Conservation (phyloP, 2,797 vertebrate species). For the Leucoraja ocellata region DNA sequence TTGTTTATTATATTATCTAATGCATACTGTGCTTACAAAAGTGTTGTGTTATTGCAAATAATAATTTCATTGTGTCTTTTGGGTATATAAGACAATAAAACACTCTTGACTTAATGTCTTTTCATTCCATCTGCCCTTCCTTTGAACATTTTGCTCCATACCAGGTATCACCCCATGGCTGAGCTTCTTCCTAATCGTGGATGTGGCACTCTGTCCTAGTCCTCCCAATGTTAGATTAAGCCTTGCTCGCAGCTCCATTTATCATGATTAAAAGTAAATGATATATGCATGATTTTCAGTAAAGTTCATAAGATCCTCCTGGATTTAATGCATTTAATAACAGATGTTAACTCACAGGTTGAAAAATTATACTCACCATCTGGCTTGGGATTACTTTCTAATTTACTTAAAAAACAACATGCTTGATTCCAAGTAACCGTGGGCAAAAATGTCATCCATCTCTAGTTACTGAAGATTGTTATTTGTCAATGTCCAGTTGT, state of each 20-base stretch:
- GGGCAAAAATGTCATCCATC: not conserved
- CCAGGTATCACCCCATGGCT: not conserved
- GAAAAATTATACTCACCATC: slow-evolving; percentile 13
- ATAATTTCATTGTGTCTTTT: too few relatives aligned
- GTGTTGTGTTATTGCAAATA: too few relatives aligned
- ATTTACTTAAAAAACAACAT: not conserved
- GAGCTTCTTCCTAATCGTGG: not conserved
- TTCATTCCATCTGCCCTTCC: too few relatives aligned
- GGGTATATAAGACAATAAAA: too few relatives aligned
- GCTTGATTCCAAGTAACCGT: not conserved
- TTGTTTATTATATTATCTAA: too few relatives aligned
- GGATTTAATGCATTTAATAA: not conserved
- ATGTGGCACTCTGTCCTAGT: not conserved
- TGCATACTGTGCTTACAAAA: too few relatives aligned
- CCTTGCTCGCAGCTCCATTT: not conserved
- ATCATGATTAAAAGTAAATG: not conserved
- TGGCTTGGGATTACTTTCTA: slow-evolving; percentile 1
- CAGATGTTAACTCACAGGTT: not conserved
- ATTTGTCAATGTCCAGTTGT: not conserved
- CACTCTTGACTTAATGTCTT: too few relatives aligned
- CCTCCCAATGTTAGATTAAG: not conserved
- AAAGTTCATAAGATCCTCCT: not conserved
- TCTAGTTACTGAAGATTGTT: not conserved
- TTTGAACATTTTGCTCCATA: not conserved
- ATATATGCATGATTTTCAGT: not conserved